Conservation (phyloP, 2,888 invertebrate species). For the Malthinus flaveolus region DNA sequence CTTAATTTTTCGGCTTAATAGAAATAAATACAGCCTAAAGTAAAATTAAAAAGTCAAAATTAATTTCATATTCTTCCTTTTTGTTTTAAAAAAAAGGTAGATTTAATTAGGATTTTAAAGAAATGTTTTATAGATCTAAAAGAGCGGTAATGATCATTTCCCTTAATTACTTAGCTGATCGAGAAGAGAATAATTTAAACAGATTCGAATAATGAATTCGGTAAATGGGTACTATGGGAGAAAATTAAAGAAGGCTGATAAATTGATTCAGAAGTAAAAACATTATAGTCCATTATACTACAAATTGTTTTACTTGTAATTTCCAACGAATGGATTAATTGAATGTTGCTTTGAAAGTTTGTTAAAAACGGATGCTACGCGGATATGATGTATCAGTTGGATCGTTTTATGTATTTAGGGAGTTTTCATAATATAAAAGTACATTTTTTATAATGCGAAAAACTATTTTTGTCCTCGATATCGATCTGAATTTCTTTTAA, state of each 20-base stretch:
- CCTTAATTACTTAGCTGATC: constrained; percentile 47
- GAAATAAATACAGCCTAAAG: too few species aligned
- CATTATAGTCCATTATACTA: constrained; percentile 32
- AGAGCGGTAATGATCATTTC: constrained; percentile 43
- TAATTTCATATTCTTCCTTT: constrained; percentile 38
- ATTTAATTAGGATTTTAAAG: too few species aligned
- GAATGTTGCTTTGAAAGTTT: constrained; percentile 29
- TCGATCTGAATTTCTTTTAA: too few species aligned
- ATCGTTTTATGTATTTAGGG: too few species aligned
- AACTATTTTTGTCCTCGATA: too few species aligned
- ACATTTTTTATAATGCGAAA: too few species aligned
- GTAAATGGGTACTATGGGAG: constrained; percentile 32
- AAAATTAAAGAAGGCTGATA: constrained; percentile 38
- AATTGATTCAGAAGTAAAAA: constrained; percentile 34
- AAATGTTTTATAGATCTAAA: constrained; percentile 19
- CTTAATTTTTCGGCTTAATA: too few species aligned
- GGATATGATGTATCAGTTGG: too few species aligned
- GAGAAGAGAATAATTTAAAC: constrained; percentile 46
- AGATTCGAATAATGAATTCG: constrained; percentile 38
- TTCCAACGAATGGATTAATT: constrained; percentile 29
- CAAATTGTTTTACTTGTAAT: constrained; percentile 32
- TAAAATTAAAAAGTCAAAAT: constrained; percentile 11
- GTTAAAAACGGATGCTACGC: constrained; percentile 12
- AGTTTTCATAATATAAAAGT: too few species aligned
- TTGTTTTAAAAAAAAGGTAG: constrained; percentile 21